Base-by-base conservation (phyloP, 1,140 invertebrate species). In the Lanistes nyassanus region DNA sequence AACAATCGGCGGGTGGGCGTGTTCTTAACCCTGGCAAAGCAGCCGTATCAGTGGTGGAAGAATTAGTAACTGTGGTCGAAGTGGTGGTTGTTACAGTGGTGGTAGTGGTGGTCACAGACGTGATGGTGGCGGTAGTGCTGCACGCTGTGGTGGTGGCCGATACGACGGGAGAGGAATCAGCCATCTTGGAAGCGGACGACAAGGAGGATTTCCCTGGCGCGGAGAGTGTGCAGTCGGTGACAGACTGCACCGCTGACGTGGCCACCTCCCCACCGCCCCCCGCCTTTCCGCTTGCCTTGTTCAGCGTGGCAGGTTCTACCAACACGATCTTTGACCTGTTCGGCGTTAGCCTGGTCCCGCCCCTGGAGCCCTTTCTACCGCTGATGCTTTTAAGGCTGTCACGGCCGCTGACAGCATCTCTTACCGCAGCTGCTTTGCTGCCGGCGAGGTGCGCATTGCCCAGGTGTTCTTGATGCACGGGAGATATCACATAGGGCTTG, bases 61-160 rank as follows among this genome's bases (percentile, higher is more conserved):
- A 47, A 51, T 23, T 51, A 42, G 26, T n/a, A 31, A 36, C 21
- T 13, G 26, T 66, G 36, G 9, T 66, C 29, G 6, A 7, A 31
- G 64, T 31, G 64, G 64, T 66, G 36, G 64, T 31, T 2, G 64
- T 31, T 23, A 31, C 34, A 9, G 64, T 66, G 36, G 64, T 66
- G 11, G 64, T 66, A 21, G 31, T 51, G 1, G 26, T n/a, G n/a
- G 47, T 42, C 1, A 2, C 16, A 42, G n/a, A 19, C 23, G n/a
- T 69, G 31, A 53, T 51, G 16, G 47, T 69, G 21, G 64, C 11
- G 1, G 64, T 66, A 31, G 64, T 65, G 19, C 11, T 65, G 19
- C 11, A 42, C n/a, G 31, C 6, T 3, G 37, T 47, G 47, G 11
- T 26, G n/a, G 67, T n/a, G n/a, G 39, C 31, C 3, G 31, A 23